Conservation (phyloP, 2,797 vertebrate species). For the Lophius americanus region DNA sequence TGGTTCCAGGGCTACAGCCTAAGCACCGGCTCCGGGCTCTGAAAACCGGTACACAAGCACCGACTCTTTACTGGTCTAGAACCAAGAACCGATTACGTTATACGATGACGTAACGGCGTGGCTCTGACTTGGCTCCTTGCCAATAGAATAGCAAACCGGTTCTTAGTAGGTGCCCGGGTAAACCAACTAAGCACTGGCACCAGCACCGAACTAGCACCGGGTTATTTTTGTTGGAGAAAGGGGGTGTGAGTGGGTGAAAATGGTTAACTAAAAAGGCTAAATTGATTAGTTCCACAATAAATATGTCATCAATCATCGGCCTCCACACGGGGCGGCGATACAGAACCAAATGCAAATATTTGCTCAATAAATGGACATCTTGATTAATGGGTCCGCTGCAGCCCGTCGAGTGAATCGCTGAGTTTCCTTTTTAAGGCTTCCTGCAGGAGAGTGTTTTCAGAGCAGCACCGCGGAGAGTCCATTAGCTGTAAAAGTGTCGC, state of each 20-base stretch:
- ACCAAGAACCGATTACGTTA: too few relatives aligned
- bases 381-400: not conserved
- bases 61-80: too few relatives aligned
- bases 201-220: too few relatives aligned
- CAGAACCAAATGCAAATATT: not conserved
- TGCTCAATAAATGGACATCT: not conserved
- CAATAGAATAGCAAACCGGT: too few relatives aligned
- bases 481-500: conserved; percentile 42
- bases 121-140: too few relatives aligned
- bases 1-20: too few relatives aligned
- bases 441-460: conserved; percentile 26
- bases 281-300: not conserved
- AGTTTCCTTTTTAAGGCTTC: not conserved
- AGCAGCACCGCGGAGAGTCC: conserved; percentile 32
- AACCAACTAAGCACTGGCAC: too few relatives aligned
- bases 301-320: conserved; percentile 7
- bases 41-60: too few relatives aligned
- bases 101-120: too few relatives aligned
- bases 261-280: not conserved
- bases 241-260: not conserved
- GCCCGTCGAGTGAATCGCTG: not conserved
- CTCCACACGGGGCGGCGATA: not conserved
- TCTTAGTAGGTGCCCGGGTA: too few relatives aligned
- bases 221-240: not conserved
- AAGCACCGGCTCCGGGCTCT: too few relatives aligned